A percentile compares a stretch with the other conserved stretches of the same genome.
These are phyloP conservation scores for Micronycteris hirsuta DNA, from an alignment of 2,113 vertebrate species.

Conservation along the genomic window DNA sequence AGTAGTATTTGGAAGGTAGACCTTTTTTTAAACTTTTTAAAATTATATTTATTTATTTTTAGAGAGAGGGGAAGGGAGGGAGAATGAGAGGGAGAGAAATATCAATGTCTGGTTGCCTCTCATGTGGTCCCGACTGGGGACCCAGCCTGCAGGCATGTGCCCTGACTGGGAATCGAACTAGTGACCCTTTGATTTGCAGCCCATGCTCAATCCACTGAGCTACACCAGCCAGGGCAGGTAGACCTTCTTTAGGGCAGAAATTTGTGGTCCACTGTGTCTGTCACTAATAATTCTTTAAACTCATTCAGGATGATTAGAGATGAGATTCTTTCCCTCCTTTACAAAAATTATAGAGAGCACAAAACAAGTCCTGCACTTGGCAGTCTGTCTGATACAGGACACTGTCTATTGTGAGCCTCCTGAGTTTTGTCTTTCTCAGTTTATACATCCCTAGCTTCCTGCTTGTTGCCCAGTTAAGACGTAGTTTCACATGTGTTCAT, in stretches of 20 bases:
- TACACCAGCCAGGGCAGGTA: too few species aligned
- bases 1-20: not conserved
- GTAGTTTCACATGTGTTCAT: not conserved
- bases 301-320: not conserved
- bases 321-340: not conserved
- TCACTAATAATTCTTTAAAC: not conserved
- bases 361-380: not conserved
- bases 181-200: too few species aligned
- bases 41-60: too few species aligned
- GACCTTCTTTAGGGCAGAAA: not conserved
- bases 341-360: not conserved
- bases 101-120: too few species aligned
- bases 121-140: too few species aligned
- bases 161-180: too few species aligned
- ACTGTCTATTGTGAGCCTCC: fast-evolving
- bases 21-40: too few species aligned
- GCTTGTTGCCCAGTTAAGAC: not conserved
- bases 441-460: not conserved
- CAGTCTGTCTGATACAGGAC: not conserved
- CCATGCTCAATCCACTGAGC: too few species aligned
- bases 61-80: too few species aligned
- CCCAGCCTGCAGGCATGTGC: too few species aligned
- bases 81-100: too few species aligned
- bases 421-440: too few species aligned
- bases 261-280: not conserved